Conservation (phyloP, 2,797 vertebrate genomes). For the Anableps anableps region DNA sequence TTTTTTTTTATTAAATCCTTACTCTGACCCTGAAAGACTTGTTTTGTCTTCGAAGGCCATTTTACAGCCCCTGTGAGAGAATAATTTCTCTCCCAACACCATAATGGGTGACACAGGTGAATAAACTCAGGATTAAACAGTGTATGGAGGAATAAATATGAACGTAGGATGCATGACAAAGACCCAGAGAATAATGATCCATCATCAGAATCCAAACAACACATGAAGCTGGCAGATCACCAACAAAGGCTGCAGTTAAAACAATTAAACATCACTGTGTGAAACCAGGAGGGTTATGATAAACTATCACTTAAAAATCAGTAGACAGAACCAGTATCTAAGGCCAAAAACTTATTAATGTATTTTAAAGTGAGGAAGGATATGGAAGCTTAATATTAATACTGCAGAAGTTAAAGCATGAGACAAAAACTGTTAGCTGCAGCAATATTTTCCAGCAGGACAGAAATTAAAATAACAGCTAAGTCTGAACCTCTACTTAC, state of each 20-base stretch:
- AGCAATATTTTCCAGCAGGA: not conserved
- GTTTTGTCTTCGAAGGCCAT: not conserved
- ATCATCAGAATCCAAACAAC: constrained; percentile 35
- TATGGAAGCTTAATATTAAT: not conserved
- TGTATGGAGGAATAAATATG: not conserved
- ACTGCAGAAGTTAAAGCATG: too few species aligned
- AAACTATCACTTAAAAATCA: not conserved
- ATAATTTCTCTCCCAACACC: constrained; percentile 1
- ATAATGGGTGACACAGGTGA: constrained; percentile 20
- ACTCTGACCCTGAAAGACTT: not conserved
- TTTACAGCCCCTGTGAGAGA: constrained; percentile 15
- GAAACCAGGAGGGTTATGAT: not conserved
- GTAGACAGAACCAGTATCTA: not conserved
- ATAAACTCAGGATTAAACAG: constrained; percentile 22
- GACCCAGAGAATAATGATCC: constrained; percentile 33
- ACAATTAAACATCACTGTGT: constrained; percentile 14
- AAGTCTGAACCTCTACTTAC: not conserved
- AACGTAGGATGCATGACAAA: constrained; percentile 18
- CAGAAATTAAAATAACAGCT: not conserved
- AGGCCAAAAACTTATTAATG: not conserved
- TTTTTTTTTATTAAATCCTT: not conserved
- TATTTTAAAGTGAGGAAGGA: not conserved
- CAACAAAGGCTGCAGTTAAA: constrained; percentile 16
- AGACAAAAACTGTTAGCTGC: not conserved
- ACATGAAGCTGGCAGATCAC: constrained; percentile 34